Evolutionary conservation across 1,140 invertebrate genomes (phyloP).

Genomic region (Drosophila sturtevanti): DNA sequence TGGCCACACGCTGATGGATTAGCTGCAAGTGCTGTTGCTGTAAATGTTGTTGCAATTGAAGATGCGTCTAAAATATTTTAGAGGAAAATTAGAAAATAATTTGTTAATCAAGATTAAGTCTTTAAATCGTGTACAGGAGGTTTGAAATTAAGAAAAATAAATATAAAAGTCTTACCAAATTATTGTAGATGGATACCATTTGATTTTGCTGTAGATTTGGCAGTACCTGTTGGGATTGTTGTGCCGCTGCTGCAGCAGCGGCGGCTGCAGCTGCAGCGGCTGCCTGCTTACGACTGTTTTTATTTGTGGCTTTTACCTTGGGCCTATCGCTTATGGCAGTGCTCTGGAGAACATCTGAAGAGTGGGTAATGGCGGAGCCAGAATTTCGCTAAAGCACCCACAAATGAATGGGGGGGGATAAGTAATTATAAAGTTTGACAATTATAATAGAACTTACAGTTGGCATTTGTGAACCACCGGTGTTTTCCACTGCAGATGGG

Average conservation of each 20-base stretch:
- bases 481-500: slow-evolving; percentile 31
- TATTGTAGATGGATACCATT: slow-evolving; percentile 82
- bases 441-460: slow-evolving; percentile 29
- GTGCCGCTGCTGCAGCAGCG: slow-evolving; percentile 48
- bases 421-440: too few species aligned
- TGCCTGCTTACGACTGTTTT: slow-evolving; percentile 88
- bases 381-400: slow-evolving; percentile 42
- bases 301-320: slow-evolving; percentile 90
- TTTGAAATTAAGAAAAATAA: too few species aligned
- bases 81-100: slow-evolving; percentile 2
- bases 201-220: slow-evolving; percentile 70
- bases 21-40: slow-evolving; percentile 59
- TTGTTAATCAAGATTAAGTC: too few species aligned
- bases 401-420: too few species aligned
- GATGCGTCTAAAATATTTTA: slow-evolving; percentile 56
- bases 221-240: slow-evolving; percentile 50
- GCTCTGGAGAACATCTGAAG: slow-evolving; percentile 84
- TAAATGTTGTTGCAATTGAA: slow-evolving; percentile 63
- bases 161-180: slow-evolving; percentile 76
- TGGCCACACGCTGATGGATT: slow-evolving; percentile 52
- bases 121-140: background rate
- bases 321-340: slow-evolving; percentile 91
- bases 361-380: slow-evolving; percentile 77
- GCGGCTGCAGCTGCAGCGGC: slow-evolving; percentile 57
- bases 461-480: slow-evolving; percentile 35